These are phyloP conservation scores for Sprattus sprattus DNA, from an alignment of 2,113 vertebrate species.

Conservation along the genomic window DNA sequence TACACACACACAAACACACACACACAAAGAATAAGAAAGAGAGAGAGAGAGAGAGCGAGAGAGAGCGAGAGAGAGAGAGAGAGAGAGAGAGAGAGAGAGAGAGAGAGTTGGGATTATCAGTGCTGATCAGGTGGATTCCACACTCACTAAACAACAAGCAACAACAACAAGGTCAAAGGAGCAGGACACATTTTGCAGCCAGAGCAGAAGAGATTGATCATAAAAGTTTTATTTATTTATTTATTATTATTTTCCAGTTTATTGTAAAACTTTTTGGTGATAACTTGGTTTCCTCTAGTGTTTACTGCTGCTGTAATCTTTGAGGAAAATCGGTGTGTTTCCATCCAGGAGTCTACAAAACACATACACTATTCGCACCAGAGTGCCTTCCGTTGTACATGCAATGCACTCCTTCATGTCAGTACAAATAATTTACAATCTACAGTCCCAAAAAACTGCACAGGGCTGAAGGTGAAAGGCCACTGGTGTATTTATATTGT, in stretches of 20 bases:
- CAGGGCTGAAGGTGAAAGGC: background rate
- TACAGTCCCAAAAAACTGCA: constrained; percentile 27
- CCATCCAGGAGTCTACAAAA: background rate
- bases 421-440: constrained; percentile 11
- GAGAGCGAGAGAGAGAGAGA: background rate
- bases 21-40: background rate
- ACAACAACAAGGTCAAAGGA: background rate
- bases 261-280: background rate
- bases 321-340: background rate
- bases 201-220: background rate
- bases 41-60: background rate
- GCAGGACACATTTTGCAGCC: background rate
- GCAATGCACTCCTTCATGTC: background rate
- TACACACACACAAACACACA: background rate
- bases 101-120: too few relatives aligned
- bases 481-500: background rate
- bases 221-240: background rate
- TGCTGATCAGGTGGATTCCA: background rate
- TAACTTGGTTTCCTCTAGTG: background rate
- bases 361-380: background rate
- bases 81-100: background rate
- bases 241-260: background rate
- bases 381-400: background rate
- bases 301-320: background rate
- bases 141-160: background rate